Conservation (phyloP, 2,797 vertebrate genomes). For the Nannoperca obscura region DNA sequence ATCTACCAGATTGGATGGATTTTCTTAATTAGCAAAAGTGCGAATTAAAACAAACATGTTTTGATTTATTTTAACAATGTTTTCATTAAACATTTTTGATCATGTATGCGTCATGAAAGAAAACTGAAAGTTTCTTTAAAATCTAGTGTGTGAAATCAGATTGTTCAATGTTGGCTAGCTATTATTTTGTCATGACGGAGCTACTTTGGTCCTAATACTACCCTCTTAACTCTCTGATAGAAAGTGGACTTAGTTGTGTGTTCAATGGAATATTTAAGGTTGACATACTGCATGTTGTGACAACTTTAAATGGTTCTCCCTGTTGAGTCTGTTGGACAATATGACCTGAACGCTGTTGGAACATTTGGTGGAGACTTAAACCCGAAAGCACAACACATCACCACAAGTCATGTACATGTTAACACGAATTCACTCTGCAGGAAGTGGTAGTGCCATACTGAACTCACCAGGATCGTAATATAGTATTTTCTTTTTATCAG, state of each 20-base stretch:
- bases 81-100: not conserved
- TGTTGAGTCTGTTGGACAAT: not conserved
- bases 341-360: not conserved
- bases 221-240: not conserved
- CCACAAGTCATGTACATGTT: not conserved
- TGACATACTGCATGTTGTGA: not conserved
- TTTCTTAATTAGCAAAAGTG: not conserved
- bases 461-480: constrained; percentile 1
- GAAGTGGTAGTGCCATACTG: not conserved
- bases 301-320: not conserved
- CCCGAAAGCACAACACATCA: constrained; percentile 11
- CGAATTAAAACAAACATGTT: constrained; percentile 6
- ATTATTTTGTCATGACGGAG: not conserved
- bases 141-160: not conserved
- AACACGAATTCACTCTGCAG: constrained; percentile 10
- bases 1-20: constrained; percentile 1
- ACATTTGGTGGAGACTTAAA: constrained; percentile 1
- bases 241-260: not conserved
- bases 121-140: not conserved
- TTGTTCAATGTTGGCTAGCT: not conserved
- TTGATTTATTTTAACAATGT: not conserved
- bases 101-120: not conserved
- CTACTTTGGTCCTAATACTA: not conserved
- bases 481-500: constrained; percentile 18
- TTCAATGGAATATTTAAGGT: constrained; percentile 1